Conservation (phyloP, 2,797 vertebrate genomes). For the Rhincodon typus region DNA sequence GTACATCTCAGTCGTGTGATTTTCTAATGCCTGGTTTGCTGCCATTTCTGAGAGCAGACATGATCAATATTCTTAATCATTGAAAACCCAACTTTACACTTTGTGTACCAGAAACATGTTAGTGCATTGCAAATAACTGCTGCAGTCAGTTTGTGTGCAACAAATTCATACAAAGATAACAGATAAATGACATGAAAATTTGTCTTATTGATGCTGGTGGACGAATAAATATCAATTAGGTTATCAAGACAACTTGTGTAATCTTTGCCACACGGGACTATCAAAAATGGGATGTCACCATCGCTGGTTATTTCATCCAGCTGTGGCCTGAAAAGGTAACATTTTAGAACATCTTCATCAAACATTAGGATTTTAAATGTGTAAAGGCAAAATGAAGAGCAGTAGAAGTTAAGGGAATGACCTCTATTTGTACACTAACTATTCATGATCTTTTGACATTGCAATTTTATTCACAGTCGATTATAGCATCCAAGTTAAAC, state of each 20-base stretch:
- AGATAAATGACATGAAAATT: not conserved
- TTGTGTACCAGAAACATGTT: not conserved
- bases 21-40: not conserved
- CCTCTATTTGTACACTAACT: not conserved
- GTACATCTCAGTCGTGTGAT: not conserved
- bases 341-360: not conserved
- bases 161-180: not conserved
- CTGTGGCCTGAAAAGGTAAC: not conserved
- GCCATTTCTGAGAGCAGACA: not conserved
- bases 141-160: not conserved
- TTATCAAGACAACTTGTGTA: not conserved
- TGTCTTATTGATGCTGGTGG: not conserved
- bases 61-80: not conserved
- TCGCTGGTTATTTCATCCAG: not conserved
- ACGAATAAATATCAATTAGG: not conserved
- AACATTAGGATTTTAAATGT: not conserved
- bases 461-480: not conserved
- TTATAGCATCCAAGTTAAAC: not conserved
- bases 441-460: not conserved
- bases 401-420: not conserved
- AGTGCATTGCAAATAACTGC: not conserved
- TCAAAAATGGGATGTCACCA: too few species aligned
- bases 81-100: not conserved
- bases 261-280: not conserved
- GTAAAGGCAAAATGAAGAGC: not conserved